Evolutionary conservation across 2,888 invertebrate species (phyloP), one percentile per base, ranked within the genome.

Genomic region (Asteroscopus sphinx): DNA sequence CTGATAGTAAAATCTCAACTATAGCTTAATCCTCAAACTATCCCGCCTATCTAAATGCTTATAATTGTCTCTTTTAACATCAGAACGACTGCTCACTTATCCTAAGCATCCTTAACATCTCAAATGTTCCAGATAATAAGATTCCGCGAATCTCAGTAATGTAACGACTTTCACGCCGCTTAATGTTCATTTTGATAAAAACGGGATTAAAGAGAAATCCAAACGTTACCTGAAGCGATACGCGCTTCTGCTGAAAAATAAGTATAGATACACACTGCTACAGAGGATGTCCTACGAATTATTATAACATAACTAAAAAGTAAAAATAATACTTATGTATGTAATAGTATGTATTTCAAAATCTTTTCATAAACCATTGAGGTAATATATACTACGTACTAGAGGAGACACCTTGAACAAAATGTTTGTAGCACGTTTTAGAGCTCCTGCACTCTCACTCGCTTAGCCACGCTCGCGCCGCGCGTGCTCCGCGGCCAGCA

Each of bases 111-210:
- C 69, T 56, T 56, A 66, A 65, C 66, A 57, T 42, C 36, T 0
- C 17, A 51, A 41, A 58, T 46, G 40, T 21, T 30, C 11, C 7
- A 49, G 63, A 53, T 72, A 52, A 59, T 59, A 52, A 47, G 48
- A 59, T 54, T 62, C 26, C 21, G 11, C 28, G 53, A 41, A 66
- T 67, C 36, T 54, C 35, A 9, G 52, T 49, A 67, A 67, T 59
- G 59, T 51, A 58, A 60, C 53, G 55, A 42, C 40, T 42, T 32
- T 45, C 26, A 33, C 28, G 49, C 41, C 44, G 61, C 51, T 48
- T 65, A 69, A 65, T 62, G 68, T 62, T 55, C 62, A 35, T 67
- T 68, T 77, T 69, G 66, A 74, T 74, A 67, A 69, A 68, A 74
- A 64, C 44, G 35, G 42, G 45, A 77, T 79, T 70, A 64, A 67